Evolutionary conservation across 2,113 vertebrate species (phyloP).

Genomic region (Perca schrenkii): DNA sequence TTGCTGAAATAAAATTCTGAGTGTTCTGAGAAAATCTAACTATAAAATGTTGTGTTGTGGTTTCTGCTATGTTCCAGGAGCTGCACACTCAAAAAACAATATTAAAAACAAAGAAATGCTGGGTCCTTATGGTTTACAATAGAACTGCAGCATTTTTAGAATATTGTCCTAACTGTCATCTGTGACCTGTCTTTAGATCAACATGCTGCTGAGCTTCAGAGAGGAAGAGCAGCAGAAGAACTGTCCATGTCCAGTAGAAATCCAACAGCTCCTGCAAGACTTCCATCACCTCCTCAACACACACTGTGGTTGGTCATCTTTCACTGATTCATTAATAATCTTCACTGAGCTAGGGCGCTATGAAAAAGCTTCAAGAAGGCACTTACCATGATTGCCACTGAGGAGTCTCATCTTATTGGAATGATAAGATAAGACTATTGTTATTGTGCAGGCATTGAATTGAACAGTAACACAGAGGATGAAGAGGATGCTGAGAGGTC

Average conservation of each 20-base stretch:
- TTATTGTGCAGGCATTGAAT: slow-evolving; percentile 86
- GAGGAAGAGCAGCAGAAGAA: slow-evolving; percentile 87
- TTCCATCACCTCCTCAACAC: slow-evolving; percentile 91
- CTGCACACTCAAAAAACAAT: background rate
- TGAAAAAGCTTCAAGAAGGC: slow-evolving; percentile 1
- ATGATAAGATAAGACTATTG: background rate
- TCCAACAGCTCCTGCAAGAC: slow-evolving; percentile 89
- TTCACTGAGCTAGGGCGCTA: background rate
- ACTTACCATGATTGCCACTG: background rate
- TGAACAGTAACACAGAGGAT: slow-evolving; percentile 84
- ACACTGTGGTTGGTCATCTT: slow-evolving; percentile 88
- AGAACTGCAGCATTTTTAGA: background rate
- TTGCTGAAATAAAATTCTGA: background rate
- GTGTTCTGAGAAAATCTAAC: background rate
- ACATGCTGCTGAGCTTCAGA: slow-evolving; percentile 94
- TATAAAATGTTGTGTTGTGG: background rate
- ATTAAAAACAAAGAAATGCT: background rate
- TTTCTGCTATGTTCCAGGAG: background rate
- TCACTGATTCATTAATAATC: slow-evolving; percentile 16
- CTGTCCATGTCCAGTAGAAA: slow-evolving; percentile 91
- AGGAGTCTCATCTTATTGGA: background rate
- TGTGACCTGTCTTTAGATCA: slow-evolving; percentile 84
- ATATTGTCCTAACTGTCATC: background rate
- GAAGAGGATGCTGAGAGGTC: slow-evolving; percentile 86
- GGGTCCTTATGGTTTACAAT: background rate